Evolutionary conservation across 2,113 vertebrate genomes (phyloP).

Genomic region (Eupsittula cactorum): DNA sequence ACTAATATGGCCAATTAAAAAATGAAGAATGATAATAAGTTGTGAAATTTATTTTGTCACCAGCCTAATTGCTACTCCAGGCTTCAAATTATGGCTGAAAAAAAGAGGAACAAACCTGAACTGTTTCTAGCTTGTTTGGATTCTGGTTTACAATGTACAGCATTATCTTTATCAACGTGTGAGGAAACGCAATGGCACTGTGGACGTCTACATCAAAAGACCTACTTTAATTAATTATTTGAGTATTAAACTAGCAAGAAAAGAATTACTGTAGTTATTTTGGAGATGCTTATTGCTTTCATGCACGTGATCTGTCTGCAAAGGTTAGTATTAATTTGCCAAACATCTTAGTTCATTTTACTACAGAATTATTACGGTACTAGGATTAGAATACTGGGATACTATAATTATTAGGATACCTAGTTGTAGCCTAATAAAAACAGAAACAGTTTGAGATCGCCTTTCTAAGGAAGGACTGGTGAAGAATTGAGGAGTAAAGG

Average conservation of each 20-base stretch:
- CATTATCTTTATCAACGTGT: neutral
- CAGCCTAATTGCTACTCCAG: neutral
- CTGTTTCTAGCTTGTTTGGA: neutral
- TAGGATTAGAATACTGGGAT: neutral
- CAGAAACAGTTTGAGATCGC: neutral
- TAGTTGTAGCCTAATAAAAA: neutral
- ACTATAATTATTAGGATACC: neutral
- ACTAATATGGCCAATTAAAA: slow-evolving; percentile 12
- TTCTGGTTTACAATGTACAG: neutral
- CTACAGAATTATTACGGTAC: neutral
- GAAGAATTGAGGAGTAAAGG: neutral
- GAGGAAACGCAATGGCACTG: neutral
- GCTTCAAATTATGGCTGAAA: neutral
- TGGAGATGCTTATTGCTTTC: neutral
- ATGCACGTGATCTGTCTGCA: neutral
- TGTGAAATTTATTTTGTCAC: neutral
- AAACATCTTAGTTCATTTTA: neutral
- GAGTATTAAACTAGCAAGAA: neutral
- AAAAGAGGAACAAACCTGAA: neutral
- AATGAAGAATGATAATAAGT: neutral
- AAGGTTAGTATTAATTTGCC: neutral
- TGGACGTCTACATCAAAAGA: neutral
- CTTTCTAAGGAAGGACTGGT: neutral
- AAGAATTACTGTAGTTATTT: neutral
- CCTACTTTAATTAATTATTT: slow-evolving; percentile 12